Percentiles rank a stretch among this genome's conserved stretches.
Conservation (phyloP, 2,113 vertebrate genomes). For the Bufo gargarizans region DNA sequence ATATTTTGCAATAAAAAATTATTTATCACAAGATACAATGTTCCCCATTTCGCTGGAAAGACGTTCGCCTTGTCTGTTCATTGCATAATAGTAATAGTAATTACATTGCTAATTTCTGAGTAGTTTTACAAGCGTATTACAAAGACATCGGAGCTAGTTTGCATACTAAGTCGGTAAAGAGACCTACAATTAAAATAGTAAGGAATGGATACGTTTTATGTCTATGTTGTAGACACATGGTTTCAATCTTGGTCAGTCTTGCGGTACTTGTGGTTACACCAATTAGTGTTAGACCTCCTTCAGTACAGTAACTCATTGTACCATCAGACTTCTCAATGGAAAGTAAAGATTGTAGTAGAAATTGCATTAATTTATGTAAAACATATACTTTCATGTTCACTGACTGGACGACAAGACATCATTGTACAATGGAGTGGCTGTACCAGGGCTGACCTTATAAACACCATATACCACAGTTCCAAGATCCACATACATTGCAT, state of each 20-base stretch:
- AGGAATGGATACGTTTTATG: not conserved
- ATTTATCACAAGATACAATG: no score
- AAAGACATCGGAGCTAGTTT: not conserved
- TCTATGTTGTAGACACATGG: not conserved
- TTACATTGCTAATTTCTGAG: not conserved
- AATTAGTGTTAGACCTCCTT: not conserved
- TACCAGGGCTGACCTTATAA: not conserved
- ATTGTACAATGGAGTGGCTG: not conserved
- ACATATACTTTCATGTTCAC: not conserved
- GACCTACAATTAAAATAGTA: not conserved
- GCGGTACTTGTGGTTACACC: conserved; percentile 5
- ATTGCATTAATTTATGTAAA: not conserved
- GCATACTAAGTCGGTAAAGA: conserved; percentile 13
- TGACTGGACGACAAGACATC: not conserved
- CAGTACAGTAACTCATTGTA: conserved; percentile 12
- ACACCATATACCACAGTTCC: not conserved
- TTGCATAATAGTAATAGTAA: not conserved
- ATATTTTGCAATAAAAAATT: no score
- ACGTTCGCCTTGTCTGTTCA: not conserved
- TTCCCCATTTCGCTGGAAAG: not conserved
- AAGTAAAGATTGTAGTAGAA: not conserved
- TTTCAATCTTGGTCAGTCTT: conserved; percentile 11
- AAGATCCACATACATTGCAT: not conserved
- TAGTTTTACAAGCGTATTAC: conserved; percentile 22
- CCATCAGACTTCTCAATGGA: not conserved